Conservation (phyloP, 1,140 invertebrate genomes). For the Drosophila novamexicana region DNA sequence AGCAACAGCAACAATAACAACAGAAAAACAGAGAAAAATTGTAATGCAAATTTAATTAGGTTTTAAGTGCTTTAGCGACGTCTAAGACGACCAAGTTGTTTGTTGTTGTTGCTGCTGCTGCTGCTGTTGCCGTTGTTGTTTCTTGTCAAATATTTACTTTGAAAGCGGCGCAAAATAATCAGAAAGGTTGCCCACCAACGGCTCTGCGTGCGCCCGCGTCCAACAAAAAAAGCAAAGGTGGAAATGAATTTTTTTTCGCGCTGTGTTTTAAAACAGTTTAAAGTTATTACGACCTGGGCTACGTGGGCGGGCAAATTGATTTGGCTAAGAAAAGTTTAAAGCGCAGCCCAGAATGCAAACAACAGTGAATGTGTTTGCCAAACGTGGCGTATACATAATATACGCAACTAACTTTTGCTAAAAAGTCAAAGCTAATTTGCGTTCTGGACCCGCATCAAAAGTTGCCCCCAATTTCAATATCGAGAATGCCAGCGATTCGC, state of each 20-base stretch:
- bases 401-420: constrained; percentile 59
- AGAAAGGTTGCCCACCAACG: constrained; percentile 62
- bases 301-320: constrained; percentile 75
- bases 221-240: constrained; percentile 55
- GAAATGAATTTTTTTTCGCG: constrained; percentile 78
- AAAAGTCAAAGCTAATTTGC: constrained; percentile 68
- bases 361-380: constrained; percentile 55
- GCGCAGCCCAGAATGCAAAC: constrained; percentile 38
- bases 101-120: constrained; percentile 24
- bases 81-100: constrained; percentile 45
- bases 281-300: constrained; percentile 68
- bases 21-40: constrained; percentile 64
- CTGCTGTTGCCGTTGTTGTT: constrained; percentile 30
- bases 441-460: constrained; percentile 73
- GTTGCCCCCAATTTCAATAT: constrained; percentile 59
- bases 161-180: constrained; percentile 71
- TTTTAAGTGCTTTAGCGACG: constrained; percentile 75
- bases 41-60: constrained; percentile 82
- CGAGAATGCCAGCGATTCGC: constrained; percentile 58
- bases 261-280: constrained; percentile 79
- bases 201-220: not conserved
- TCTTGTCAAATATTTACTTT: constrained; percentile 80
- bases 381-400: constrained; percentile 63
- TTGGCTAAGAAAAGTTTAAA: constrained; percentile 66
- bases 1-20: constrained; percentile 17